Evolutionary conservation across 2,113 vertebrate species (phyloP).

Genomic region (Carettochelys insculpta): DNA sequence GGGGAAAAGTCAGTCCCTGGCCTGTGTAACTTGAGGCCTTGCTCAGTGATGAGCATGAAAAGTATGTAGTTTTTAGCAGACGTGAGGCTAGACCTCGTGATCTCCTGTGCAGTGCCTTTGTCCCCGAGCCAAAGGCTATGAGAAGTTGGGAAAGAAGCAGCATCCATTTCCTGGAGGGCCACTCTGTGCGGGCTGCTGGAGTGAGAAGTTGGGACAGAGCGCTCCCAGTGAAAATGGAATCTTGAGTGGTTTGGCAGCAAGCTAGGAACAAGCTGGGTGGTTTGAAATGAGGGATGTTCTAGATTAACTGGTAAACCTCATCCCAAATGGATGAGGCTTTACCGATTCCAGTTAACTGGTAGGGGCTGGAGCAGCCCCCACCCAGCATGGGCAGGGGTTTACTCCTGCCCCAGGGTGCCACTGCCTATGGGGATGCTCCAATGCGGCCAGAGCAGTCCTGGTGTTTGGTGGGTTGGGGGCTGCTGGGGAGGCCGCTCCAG

Average conservation of each 20-base stretch:
- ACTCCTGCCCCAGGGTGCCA: no score
- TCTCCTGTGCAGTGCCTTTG: not conserved
- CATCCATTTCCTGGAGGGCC: not conserved
- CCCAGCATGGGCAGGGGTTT: no score
- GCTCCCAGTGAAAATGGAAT: not conserved
- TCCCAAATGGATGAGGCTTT: no score
- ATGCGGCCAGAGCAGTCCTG: no score
- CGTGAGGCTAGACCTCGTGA: not conserved
- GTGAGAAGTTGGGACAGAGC: not conserved
- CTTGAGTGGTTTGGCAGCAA: slow-evolving; percentile 38
- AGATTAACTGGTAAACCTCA: no score
- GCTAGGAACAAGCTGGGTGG: slow-evolving; percentile 19
- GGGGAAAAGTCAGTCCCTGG: not conserved
- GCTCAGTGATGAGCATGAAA: not conserved
- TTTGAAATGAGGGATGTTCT: no score
- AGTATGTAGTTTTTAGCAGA: rapidly evolving
- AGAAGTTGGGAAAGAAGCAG: not conserved
- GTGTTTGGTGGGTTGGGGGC: no score
- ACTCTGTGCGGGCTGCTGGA: not conserved
- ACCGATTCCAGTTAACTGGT: no score
- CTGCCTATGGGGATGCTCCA: no score
- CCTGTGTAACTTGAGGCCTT: not conserved
- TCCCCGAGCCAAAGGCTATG: not conserved
- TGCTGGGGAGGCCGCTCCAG: no score
- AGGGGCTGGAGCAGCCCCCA: no score